These are phyloP conservation scores for Gymnothorax javanicus DNA, from an alignment of 2,797 vertebrate genomes.

Conservation along the genomic window DNA sequence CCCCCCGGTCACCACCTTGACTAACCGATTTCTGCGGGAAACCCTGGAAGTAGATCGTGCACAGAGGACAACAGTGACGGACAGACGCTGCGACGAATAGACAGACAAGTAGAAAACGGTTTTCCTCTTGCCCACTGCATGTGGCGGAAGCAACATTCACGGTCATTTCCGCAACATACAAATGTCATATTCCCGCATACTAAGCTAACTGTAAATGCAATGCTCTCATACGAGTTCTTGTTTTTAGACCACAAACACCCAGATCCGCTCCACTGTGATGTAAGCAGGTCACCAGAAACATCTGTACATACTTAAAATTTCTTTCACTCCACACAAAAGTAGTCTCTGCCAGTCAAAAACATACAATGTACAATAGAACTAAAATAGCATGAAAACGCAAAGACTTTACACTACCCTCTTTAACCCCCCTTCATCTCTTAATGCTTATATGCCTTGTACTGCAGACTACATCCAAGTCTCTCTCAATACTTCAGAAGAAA, in stretches of 20 bases:
- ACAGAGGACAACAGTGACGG: too few species aligned
- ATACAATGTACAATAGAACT: neutral
- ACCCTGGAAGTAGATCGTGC: too few species aligned
- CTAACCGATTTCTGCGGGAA: too few species aligned
- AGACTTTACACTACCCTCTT: neutral
- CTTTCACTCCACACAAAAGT: neutral
- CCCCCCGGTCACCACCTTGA: too few species aligned
- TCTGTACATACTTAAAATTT: neutral
- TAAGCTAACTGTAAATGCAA: neutral
- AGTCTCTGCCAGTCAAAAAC: neutral
- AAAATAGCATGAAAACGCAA: neutral
- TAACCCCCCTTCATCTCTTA: neutral
- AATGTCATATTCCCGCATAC: neutral
- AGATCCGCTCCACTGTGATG: neutral
- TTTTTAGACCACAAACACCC: neutral
- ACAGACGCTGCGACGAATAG: too few species aligned
- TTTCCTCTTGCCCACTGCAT: too few species aligned
- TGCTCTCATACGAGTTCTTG: neutral
- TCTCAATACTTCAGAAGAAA: constrained; percentile 11
- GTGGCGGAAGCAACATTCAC: too few species aligned
- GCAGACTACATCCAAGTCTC: neutral
- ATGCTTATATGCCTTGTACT: neutral
- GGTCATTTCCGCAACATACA: neutral
- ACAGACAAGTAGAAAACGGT: too few species aligned
- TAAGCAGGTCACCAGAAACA: neutral